Base-by-base conservation (phyloP, 2,113 vertebrate genomes). In the Australoheros scitulus region DNA sequence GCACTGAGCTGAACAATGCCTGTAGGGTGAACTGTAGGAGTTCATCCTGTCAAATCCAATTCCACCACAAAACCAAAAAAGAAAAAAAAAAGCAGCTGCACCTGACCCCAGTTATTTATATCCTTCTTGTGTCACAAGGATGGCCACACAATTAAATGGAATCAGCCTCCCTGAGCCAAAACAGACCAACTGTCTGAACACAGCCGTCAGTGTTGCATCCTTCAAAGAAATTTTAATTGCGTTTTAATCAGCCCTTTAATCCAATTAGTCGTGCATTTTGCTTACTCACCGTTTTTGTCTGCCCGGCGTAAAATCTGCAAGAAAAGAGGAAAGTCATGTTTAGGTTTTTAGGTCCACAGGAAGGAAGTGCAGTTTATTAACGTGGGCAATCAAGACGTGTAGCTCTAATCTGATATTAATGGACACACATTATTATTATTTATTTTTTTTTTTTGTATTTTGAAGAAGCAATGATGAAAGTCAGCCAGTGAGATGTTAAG, bases 241-340 rank as follows among this genome's bases (percentile, higher is more conserved):
- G 24, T 68, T 84, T 60, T 52, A 83, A 90, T 81, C 50, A 82
- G 32, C 15, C 8, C 0, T 64, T 17, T 74, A 43, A 80, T 72
- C 34, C 15, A 77, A 88, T 87, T 81, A 82, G n/a, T 10, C 26
- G 32, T 11, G 26, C 59, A 18, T 77, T 90, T 82, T 80, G 18
- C 77, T 70, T 78, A 94, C 95, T 94, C 90, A 96, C 95, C 95
- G 47, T 96, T 96, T 92, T 96, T 96, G 90, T 96, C 95, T 36
- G 95, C 95, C 76, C 95, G 92, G 26, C 92, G 94, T 79, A 96
- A 94, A 86, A 96, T 96, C 95, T 96, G 94, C 24, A 92, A 92
- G 10, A 72, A 90, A 76, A 93, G 6, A 63, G 89, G 68, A 88
- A 74, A 64, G 70, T 26, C 2, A 14, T 38, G 57, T 74, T 86